Evolutionary conservation across 2,113 vertebrate genomes (phyloP).

Genomic region (Morone chrysops): DNA sequence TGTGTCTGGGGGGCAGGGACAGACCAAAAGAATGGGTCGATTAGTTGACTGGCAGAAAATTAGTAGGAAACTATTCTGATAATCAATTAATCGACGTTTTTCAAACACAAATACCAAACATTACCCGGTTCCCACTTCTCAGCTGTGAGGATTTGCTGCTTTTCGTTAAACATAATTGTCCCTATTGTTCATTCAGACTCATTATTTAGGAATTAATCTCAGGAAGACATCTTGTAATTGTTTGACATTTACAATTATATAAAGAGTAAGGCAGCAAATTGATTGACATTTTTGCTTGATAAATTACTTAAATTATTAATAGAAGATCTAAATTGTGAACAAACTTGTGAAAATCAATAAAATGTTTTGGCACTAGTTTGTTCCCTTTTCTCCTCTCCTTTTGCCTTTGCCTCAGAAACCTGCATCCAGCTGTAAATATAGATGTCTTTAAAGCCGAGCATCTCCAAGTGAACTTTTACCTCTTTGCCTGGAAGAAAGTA

Average conservation of each 20-base stretch:
- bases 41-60: not conserved
- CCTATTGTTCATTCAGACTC: not conserved
- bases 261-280: not conserved
- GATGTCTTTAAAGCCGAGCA: not conserved
- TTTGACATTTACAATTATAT: not conserved
- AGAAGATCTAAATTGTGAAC: not conserved
- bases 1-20: too few relatives aligned
- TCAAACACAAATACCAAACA: not conserved
- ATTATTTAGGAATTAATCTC: not conserved
- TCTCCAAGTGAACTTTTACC: slow-evolving; percentile 33
- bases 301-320: not conserved
- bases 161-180: not conserved
- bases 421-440: not conserved
- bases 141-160: not conserved
- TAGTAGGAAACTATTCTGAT: not conserved
- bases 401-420: not conserved
- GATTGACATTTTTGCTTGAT: not conserved
- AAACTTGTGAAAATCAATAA: not conserved
- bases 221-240: not conserved
- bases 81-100: not conserved
- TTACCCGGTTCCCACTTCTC: not conserved
- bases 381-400: not conserved
- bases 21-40: too few relatives aligned
- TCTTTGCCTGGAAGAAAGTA: not conserved
- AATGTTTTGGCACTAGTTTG: not conserved